phyloP scores from a whole-genome alignment of 2,113 vertebrate species.

The Dipodomys stephensi region DNA sequence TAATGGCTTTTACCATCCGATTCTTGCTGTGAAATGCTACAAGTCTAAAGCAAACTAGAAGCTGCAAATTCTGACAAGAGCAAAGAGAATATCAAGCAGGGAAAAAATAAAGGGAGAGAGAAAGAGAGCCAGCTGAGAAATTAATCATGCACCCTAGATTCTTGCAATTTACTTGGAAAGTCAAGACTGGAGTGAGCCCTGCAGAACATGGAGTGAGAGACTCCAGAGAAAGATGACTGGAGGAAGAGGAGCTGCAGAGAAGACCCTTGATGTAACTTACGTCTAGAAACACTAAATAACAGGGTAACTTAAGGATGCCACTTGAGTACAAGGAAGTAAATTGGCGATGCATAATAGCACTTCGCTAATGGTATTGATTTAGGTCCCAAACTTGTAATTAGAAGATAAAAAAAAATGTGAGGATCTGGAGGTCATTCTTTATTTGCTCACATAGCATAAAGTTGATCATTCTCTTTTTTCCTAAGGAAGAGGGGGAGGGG shows the following conservation, averaged over 20 bases:
- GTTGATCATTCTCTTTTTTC: neutral
- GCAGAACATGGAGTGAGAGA: neutral
- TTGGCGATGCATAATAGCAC: slow-evolving; percentile 8
- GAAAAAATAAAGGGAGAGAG: neutral
- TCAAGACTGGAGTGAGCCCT: neutral
- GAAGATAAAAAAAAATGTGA: slow-evolving; percentile 53
- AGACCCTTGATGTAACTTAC: neutral
- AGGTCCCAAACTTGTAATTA: slow-evolving; percentile 63
- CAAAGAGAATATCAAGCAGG: neutral
- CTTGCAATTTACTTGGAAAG: neutral
- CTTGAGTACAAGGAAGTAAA: neutral
- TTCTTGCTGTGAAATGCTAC: neutral
- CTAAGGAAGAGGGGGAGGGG: neutral
- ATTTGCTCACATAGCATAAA: neutral
- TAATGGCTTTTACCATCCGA: neutral
- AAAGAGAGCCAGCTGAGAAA: neutral
- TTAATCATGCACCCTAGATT: neutral
- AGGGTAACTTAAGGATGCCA: neutral
- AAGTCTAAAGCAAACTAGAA: neutral
- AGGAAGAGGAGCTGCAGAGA: neutral
- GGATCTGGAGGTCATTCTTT: neutral
- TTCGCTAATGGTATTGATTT: slow-evolving; percentile 51
- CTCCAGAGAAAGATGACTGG: too few relatives aligned
- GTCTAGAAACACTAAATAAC: neutral
- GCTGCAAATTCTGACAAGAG: neutral